Evolutionary conservation across 1,140 invertebrate genomes (phyloP).

Genomic region (Neoseiulus cucumeris): DNA sequence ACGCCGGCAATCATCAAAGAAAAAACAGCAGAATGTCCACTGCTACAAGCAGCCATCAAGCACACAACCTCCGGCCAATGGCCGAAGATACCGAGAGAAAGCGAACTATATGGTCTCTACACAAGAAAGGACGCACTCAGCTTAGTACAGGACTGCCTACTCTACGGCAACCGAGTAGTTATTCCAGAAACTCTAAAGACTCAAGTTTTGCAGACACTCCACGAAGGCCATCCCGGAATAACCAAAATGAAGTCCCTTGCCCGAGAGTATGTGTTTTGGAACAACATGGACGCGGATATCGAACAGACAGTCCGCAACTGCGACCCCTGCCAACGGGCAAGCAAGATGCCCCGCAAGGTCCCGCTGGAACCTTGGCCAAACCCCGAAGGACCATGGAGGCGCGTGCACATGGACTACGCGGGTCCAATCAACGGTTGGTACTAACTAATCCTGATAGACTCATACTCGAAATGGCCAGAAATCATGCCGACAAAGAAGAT

Average conservation of each 20-base stretch:
- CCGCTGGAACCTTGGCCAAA: constrained; percentile 16
- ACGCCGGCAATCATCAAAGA: background rate
- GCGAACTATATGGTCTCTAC: background rate
- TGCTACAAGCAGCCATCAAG: background rate
- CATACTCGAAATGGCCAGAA: constrained; percentile 32
- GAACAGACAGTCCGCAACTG: constrained; percentile 27
- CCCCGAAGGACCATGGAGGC: constrained; percentile 21
- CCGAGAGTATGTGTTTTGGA: constrained; percentile 24
- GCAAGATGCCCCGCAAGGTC: constrained; percentile 14
- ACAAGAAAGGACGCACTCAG: background rate
- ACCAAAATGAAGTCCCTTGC: constrained; percentile 25
- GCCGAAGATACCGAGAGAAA: background rate
- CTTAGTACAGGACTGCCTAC: background rate
- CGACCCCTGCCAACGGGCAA: constrained; percentile 24
- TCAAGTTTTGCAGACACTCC: constrained; percentile 21
- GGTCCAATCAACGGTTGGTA: constrained; percentile 24
- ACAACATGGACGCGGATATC: constrained; percentile 24
- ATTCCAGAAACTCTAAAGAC: constrained; percentile 19
- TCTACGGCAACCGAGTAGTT: constrained; percentile 15
- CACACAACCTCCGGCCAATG: background rate
- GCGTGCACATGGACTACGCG: constrained; percentile 29
- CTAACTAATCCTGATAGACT: constrained; percentile 30
- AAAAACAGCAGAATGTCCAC: background rate
- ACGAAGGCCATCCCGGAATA: constrained; percentile 23
- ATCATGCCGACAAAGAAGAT: constrained; percentile 22